Percentiles rank a stretch among this genome's conserved stretches.
Evolutionary conservation across 2,888 invertebrate genomes (phyloP).

Genomic region (Crioceris asparagi): DNA sequence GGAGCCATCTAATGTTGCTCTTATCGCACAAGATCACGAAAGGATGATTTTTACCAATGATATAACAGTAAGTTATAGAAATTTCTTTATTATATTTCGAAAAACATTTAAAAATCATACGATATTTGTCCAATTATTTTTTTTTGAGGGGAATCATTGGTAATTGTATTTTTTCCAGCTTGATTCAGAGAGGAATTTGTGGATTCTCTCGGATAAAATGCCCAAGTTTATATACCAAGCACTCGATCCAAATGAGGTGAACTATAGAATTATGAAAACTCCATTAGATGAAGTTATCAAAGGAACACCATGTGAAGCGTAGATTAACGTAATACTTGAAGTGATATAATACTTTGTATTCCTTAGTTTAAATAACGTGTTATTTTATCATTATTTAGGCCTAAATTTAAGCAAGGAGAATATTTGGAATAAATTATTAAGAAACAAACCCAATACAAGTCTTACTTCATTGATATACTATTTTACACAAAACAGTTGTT

Average conservation of each 20-base stretch:
- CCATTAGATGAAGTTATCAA: constrained; percentile 37
- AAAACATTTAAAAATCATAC: not conserved
- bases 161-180: constrained; percentile 38
- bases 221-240: constrained; percentile 57
- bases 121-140: not conserved
- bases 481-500: too few relatives aligned
- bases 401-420: too few relatives aligned
- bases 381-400: too few relatives aligned
- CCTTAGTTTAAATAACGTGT: too few relatives aligned
- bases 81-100: not conserved
- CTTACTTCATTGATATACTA: too few relatives aligned
- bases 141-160: not conserved
- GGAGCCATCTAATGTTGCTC: constrained; percentile 52
- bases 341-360: too few relatives aligned
- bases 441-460: too few relatives aligned
- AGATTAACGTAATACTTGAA: constrained; percentile 10
- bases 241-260: constrained; percentile 55
- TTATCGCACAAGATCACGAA: constrained; percentile 57
- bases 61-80: constrained; percentile 44
- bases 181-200: constrained; percentile 51
- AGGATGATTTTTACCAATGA: constrained; percentile 70
- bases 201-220: constrained; percentile 70
- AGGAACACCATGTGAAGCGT: constrained; percentile 35
- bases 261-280: constrained; percentile 47
- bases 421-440: too few relatives aligned